phyloP scores from a whole-genome alignment of 2,797 vertebrate species.

The Anguilla megastoma region DNA sequence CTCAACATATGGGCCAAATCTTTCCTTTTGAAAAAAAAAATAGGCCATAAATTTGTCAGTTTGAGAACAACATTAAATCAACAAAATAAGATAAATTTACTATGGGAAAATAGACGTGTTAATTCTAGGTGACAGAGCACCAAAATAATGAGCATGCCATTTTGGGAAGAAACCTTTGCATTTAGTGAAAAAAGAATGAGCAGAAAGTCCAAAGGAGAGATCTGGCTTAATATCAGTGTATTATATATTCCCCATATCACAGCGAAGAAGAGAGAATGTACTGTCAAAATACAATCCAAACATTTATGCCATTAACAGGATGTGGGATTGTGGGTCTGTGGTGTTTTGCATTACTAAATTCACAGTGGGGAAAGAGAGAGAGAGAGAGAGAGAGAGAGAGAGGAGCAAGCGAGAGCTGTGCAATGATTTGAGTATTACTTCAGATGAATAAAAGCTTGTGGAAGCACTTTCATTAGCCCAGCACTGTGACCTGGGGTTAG shows the following conservation, averaged over 20 bases:
- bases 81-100: too few species aligned
- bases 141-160: neutral
- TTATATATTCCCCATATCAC: conserved; percentile 37
- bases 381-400: conserved; percentile 23
- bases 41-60: neutral
- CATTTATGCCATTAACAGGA: conserved; percentile 69
- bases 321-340: conserved; percentile 61
- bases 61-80: neutral
- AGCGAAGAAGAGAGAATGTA: conserved; percentile 35
- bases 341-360: conserved; percentile 67
- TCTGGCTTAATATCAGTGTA: conserved; percentile 37
- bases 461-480: conserved; percentile 77
- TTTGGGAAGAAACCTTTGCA: neutral
- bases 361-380: conserved; percentile 34
- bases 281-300: conserved; percentile 67
- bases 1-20: neutral
- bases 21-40: neutral
- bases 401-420: conserved; percentile 46
- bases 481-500: conserved; percentile 68
- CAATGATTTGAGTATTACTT: conserved; percentile 76
- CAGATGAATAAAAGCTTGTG: conserved; percentile 74
- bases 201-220: conserved; percentile 22
- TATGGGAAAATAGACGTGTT: neutral
- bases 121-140: neutral
- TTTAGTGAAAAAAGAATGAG: neutral